These are phyloP conservation scores for Nomada hirtipes DNA, from an alignment of 2,888 invertebrate species.

Conservation along the genomic window DNA sequence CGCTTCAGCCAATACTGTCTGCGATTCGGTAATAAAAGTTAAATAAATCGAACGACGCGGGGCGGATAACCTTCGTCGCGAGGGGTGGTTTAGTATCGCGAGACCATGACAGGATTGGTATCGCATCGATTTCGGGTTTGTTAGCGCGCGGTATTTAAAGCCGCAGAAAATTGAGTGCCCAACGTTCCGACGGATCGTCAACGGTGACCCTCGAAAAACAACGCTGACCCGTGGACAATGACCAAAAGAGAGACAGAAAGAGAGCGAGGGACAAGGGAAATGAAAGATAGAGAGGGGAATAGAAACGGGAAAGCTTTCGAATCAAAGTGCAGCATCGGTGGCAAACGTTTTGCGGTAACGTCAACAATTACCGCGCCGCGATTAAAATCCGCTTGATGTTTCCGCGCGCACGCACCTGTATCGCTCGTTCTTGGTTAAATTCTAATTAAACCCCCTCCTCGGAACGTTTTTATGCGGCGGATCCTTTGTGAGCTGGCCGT, in stretches of 20 bases:
- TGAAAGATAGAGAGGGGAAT: neutral
- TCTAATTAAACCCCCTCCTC: constrained; percentile 45
- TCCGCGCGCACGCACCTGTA: neutral
- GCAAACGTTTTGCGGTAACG: constrained; percentile 41
- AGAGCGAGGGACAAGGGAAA: neutral
- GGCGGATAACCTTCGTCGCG: constrained; percentile 20
- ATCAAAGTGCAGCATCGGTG: constrained; percentile 26
- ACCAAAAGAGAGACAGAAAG: neutral
- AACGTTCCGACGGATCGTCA: constrained; percentile 39
- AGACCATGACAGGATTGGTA: neutral
- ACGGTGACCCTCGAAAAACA: constrained; percentile 16
- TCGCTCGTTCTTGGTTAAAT: constrained; percentile 30
- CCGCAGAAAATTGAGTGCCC: constrained; percentile 43
- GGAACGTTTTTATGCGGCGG: constrained; percentile 20
- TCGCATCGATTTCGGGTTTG: constrained; percentile 40
- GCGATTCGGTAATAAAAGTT: constrained; percentile 18
- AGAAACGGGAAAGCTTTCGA: constrained; percentile 3
- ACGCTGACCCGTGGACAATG: neutral
- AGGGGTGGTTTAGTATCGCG: constrained; percentile 2
- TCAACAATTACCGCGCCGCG: constrained; percentile 37
- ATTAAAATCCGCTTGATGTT: constrained; percentile 37
- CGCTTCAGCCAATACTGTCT: neutral
- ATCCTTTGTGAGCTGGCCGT: constrained; percentile 36
- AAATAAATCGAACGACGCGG: constrained; percentile 22
- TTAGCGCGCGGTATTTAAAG: constrained; percentile 48